A percentile compares a stretch with the other conserved stretches of the same genome.
Evolutionary conservation across 92 coral and sea anemone species (phyloP).

Genomic region (Metridium senile): DNA sequence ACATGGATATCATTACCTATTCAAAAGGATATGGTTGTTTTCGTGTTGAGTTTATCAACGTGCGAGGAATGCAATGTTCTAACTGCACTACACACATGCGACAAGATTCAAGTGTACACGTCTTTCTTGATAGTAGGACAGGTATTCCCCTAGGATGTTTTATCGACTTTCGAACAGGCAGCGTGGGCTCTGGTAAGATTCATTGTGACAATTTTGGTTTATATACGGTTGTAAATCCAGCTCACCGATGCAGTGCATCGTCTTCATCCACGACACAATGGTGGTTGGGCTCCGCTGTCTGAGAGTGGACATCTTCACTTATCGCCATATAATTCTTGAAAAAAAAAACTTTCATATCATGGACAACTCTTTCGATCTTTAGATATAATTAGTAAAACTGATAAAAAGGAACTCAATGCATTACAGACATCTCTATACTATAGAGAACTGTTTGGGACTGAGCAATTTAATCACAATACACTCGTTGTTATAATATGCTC

Average conservation of each 20-base stretch:
- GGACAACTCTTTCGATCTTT: too few relatives aligned
- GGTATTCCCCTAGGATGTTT: not conserved
- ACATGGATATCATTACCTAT: conserved; percentile 21
- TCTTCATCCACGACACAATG: conserved; percentile 1
- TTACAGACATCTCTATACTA: too few relatives aligned
- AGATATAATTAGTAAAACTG: too few relatives aligned
- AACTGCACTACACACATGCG: conserved; percentile 36
- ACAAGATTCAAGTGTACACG: conserved; percentile 6
- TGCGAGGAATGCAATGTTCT: conserved; percentile 31
- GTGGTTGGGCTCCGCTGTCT: conserved; percentile 1
- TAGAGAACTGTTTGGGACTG: too few relatives aligned
- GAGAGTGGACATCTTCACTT: not conserved
- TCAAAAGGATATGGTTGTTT: not conserved
- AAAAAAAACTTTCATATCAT: too few relatives aligned
- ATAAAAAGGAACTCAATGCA: too few relatives aligned
- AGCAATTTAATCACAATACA: too few relatives aligned
- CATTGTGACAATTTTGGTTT: not conserved
- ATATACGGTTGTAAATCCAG: not conserved
- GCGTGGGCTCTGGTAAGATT: not conserved
- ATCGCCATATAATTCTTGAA: too few relatives aligned
- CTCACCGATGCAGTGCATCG: not conserved
- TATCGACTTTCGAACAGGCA: not conserved
- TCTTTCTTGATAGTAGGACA: conserved; percentile 10
- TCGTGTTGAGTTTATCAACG: conserved; percentile 31
- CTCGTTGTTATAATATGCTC: too few relatives aligned